These are phyloP conservation scores for Drosophila neutralis DNA, from an alignment of 2,888 invertebrate genomes.

Conservation along the genomic window DNA sequence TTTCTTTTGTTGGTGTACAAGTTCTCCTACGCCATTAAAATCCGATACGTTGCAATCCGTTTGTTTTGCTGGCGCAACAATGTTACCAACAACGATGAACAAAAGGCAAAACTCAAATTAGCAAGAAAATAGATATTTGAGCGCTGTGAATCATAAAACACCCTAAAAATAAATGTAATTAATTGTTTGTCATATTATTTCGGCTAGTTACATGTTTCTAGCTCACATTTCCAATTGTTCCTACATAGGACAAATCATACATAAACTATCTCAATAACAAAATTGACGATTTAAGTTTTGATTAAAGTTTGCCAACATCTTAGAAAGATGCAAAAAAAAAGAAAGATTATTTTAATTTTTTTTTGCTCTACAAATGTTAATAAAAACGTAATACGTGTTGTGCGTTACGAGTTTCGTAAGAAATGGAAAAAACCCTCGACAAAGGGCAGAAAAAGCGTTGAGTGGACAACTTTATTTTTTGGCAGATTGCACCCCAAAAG, in stretches of 20 bases:
- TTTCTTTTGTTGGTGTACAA: slow-evolving; percentile 15
- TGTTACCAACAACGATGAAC: slow-evolving; percentile 8
- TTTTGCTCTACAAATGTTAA: no score
- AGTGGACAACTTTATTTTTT: slow-evolving; percentile 44
- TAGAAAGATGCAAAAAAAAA: neutral
- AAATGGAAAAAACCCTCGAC: neutral
- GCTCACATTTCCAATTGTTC: no score
- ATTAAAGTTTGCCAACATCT: neutral
- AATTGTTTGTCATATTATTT: no score
- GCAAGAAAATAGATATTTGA: neutral
- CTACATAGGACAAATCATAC: neutral
- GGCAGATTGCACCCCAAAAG: slow-evolving; percentile 31
- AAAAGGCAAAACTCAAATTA: slow-evolving; percentile 14
- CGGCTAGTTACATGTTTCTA: neutral
- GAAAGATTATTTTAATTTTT: neutral
- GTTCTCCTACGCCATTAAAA: slow-evolving; percentile 39
- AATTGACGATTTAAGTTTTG: no score
- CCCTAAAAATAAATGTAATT: neutral
- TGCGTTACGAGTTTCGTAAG: neutral
- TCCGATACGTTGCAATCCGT: slow-evolving; percentile 39
- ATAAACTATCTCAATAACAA: neutral
- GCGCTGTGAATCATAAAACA: neutral
- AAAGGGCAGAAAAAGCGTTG: slow-evolving; percentile 41
- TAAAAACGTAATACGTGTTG: no score
- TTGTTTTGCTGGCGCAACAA: slow-evolving; percentile 66